Conservation (phyloP, 1,140 invertebrate species). For the Pemphigus obesinymphae region DNA sequence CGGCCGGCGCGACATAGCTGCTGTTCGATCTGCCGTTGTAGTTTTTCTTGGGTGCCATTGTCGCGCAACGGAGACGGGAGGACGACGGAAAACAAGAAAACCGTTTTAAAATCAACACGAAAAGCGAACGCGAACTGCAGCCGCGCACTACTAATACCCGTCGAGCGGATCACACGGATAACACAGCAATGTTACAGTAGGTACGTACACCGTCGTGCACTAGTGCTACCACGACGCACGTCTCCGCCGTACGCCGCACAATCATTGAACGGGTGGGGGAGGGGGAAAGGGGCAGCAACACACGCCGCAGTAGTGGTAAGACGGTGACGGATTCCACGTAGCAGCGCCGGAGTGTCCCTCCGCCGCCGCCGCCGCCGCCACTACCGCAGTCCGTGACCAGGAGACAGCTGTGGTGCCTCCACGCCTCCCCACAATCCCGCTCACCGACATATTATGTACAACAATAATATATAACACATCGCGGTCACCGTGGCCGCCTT, state of each 20-base stretch:
- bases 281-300: background rate
- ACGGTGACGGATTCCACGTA: constrained; percentile 29
- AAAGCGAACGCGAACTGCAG: too few relatives aligned
- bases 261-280: background rate
- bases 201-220: too few relatives aligned
- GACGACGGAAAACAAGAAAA: background rate
- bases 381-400: background rate
- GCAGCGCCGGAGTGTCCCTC: background rate
- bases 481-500: background rate
- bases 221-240: too few relatives aligned
- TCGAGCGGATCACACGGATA: background rate
- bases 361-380: background rate
- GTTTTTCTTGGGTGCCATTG: constrained; percentile 25
- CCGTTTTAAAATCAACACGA: too few relatives aligned
- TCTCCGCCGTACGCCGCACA: too few relatives aligned
- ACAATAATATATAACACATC: background rate
- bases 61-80: too few relatives aligned
- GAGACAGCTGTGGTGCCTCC: background rate
- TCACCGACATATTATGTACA: background rate
- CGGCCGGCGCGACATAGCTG: background rate
- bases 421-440: background rate
- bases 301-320: background rate
- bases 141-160: too few relatives aligned
- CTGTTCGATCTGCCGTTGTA: background rate
- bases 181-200: background rate